These are phyloP conservation scores for Notodonta ziczac DNA, from an alignment of 2,888 invertebrate genomes.

Conservation along the genomic window DNA sequence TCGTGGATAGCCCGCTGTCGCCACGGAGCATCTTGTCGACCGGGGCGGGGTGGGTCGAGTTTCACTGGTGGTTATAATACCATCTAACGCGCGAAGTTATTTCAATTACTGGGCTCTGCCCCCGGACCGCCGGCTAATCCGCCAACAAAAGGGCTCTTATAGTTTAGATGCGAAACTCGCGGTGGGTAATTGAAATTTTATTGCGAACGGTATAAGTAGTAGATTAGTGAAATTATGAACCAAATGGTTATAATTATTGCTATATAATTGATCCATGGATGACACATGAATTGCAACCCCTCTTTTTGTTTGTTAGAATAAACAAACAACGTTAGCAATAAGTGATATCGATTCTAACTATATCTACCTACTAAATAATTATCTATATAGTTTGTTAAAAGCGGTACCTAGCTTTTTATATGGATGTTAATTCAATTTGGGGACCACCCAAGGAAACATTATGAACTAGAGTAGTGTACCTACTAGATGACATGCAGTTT, in stretches of 20 bases:
- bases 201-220: conserved; percentile 47
- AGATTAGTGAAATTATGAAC: conserved; percentile 6
- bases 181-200: conserved; percentile 67
- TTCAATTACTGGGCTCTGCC: conserved; percentile 57
- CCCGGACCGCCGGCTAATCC: conserved; percentile 62
- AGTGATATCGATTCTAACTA: too few relatives aligned
- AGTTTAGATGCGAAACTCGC: conserved; percentile 47
- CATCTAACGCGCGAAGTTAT: conserved; percentile 63
- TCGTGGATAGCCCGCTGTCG: conserved; percentile 6
- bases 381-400: too few relatives aligned
- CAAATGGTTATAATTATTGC: conserved; percentile 2
- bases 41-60: conserved; percentile 10
- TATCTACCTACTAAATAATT: too few relatives aligned
- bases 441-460: too few relatives aligned
- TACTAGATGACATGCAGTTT: background rate
- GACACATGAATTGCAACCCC: background rate
- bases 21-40: background rate
- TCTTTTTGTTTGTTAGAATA: too few relatives aligned
- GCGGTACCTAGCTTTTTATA: too few relatives aligned
- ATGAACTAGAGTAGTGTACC: too few relatives aligned
- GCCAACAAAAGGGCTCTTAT: conserved; percentile 60
- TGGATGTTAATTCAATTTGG: too few relatives aligned
- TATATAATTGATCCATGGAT: background rate
- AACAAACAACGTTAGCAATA: too few relatives aligned
- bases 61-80: conserved; percentile 36